Evolutionary conservation across 2,797 vertebrate species (phyloP).

Genomic region (Sandelia bainsii): DNA sequence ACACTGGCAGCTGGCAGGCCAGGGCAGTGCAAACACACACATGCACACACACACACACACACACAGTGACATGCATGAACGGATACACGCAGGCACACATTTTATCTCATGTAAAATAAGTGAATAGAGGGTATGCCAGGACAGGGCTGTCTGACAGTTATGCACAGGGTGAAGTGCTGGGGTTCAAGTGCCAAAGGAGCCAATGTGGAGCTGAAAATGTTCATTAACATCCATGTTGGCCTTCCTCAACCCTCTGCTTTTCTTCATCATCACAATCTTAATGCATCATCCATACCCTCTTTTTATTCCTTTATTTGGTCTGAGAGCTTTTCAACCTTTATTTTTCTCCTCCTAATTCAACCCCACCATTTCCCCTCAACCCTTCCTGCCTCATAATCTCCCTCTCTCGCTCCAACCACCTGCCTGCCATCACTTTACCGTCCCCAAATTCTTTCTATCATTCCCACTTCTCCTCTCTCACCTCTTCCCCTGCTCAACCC

Average conservation of each 20-base stretch:
- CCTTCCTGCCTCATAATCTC: conserved; percentile 10
- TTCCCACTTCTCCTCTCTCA: conserved; percentile 67
- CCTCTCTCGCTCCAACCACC: conserved; percentile 17
- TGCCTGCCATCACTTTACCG: conserved; percentile 30
- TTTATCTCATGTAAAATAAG: conserved; percentile 62
- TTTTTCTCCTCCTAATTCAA: conserved; percentile 11
- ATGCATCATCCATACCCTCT: conserved; percentile 14
- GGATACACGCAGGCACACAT: conserved; percentile 40
- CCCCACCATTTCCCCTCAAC: conserved; percentile 7
- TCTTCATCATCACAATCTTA: conserved; percentile 22
- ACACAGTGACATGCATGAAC: conserved; percentile 43
- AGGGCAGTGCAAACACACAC: conserved; percentile 56
- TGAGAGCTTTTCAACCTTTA: conserved; percentile 25
- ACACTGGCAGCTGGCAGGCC: conserved; percentile 86
- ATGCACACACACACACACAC: conserved; percentile 29
- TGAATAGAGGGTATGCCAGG: conserved; percentile 62
- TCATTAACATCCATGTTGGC: conserved; percentile 12
- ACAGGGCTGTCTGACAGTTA: conserved; percentile 49
- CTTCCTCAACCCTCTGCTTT: conserved; percentile 11
- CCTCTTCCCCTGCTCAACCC: conserved; percentile 69
- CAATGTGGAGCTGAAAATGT: conserved; percentile 10
- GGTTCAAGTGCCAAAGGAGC: conserved; percentile 29
- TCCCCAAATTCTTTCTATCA: conserved; percentile 44
- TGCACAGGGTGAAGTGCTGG: conserved; percentile 23
- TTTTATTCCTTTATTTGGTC: conserved; percentile 10